phyloP scores from a whole-genome alignment of 1,140 invertebrate species.

The Lordiphosa clarofinis region DNA sequence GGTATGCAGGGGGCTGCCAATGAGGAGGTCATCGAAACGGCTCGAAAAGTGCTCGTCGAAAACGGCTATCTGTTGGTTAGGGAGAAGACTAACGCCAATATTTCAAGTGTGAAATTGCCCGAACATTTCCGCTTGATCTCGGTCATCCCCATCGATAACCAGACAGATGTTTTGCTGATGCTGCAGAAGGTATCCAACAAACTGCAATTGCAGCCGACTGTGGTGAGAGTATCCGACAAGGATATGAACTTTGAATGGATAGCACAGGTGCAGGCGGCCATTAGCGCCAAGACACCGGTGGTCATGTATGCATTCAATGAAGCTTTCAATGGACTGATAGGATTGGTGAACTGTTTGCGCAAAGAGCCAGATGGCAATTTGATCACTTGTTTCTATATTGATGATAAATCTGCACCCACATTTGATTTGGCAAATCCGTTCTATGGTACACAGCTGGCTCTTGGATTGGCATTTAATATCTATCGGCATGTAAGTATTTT shows the following conservation, averaged over 20 bases:
- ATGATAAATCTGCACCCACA: slow-evolving; percentile 84
- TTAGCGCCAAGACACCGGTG: slow-evolving; percentile 80
- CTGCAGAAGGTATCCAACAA: slow-evolving; percentile 67
- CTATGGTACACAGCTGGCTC: slow-evolving; percentile 84
- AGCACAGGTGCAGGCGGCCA: slow-evolving; percentile 80
- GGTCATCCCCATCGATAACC: slow-evolving; percentile 51
- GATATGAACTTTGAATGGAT: slow-evolving; percentile 81
- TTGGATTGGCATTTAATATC: slow-evolving; percentile 92
- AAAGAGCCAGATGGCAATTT: slow-evolving; percentile 85
- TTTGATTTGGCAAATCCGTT: slow-evolving; percentile 84
- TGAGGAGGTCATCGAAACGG: slow-evolving; percentile 20
- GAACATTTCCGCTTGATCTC: slow-evolving; percentile 58
- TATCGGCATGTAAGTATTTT: slow-evolving; percentile 82
- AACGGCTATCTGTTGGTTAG: slow-evolving; percentile 81
- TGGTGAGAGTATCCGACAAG: slow-evolving; percentile 60
- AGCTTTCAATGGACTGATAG: slow-evolving; percentile 88
- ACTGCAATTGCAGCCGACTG: slow-evolving; percentile 43
- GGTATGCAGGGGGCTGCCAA: slow-evolving; percentile 50
- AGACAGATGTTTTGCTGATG: slow-evolving; percentile 69
- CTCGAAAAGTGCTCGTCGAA: slow-evolving; percentile 67
- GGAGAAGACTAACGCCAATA: slow-evolving; percentile 63
- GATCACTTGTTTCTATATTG: slow-evolving; percentile 83
- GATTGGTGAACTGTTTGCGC: slow-evolving; percentile 88
- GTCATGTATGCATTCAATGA: slow-evolving; percentile 84
- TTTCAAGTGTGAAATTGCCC: slow-evolving; percentile 32